Evolutionary conservation across 2,797 vertebrate genomes (phyloP).

Genomic region (Champsocephalus esox): DNA sequence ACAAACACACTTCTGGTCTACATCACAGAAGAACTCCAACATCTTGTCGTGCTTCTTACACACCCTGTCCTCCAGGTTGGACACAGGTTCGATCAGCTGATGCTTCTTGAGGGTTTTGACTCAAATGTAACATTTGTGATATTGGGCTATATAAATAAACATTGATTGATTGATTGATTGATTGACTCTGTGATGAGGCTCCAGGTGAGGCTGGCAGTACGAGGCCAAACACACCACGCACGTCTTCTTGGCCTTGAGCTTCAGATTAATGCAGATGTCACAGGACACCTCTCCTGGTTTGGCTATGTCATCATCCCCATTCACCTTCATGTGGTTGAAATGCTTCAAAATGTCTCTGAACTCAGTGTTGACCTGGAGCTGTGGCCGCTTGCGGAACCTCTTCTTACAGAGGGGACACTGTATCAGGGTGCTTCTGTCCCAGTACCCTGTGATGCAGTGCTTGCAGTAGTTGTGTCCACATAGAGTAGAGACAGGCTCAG

Average conservation of each 20-base stretch:
- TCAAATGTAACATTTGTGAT: too few relatives aligned
- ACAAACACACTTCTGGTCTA: conserved; percentile 56
- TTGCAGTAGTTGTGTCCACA: conserved; percentile 72
- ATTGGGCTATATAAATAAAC: too few relatives aligned
- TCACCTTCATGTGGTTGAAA: conserved; percentile 28
- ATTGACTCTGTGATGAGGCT: conserved; percentile 57
- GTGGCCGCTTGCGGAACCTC: conserved; percentile 23
- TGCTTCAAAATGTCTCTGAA: conserved; percentile 57
- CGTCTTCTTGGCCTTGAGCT: conserved; percentile 58
- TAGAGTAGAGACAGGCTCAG: conserved; percentile 57
- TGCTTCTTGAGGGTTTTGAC: conserved; percentile 46
- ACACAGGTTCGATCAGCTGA: conserved; percentile 49
- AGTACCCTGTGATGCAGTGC: conserved; percentile 53
- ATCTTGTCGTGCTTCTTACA: conserved; percentile 58
- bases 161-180: too few relatives aligned
- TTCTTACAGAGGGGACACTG: conserved; percentile 58
- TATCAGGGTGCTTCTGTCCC: conserved; percentile 15
- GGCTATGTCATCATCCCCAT: background rate
- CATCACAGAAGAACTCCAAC: conserved; percentile 52
- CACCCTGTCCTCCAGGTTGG: conserved; percentile 51
- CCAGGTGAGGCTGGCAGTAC: conserved; percentile 56
- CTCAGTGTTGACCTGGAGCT: conserved; percentile 59
- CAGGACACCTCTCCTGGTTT: conserved; percentile 56
- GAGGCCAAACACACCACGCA: conserved; percentile 66
- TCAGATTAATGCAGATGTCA: conserved; percentile 46